These are phyloP conservation scores for Ypsolopha scabrella DNA, from an alignment of 2,888 invertebrate genomes.

Conservation along the genomic window DNA sequence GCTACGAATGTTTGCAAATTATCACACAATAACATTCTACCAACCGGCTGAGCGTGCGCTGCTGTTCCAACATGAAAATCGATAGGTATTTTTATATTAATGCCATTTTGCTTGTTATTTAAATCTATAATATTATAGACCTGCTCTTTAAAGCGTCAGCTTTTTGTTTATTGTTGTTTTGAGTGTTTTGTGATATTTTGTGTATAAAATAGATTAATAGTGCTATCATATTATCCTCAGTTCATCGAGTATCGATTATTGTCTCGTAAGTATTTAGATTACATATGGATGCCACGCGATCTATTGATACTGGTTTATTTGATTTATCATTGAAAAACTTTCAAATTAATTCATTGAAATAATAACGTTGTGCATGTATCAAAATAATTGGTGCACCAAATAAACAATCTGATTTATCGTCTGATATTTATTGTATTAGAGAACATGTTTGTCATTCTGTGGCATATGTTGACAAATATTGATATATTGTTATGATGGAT, in stretches of 20 bases:
- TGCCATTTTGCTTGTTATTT: not conserved
- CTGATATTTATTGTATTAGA: too few relatives aligned
- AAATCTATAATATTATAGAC: not conserved
- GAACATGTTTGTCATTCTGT: too few relatives aligned
- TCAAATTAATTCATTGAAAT: too few relatives aligned
- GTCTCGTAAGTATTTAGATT: not conserved
- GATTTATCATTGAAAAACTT: too few relatives aligned
- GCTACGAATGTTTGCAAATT: slow-evolving; percentile 14
- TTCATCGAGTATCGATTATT: not conserved
- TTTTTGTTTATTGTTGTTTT: not conserved
- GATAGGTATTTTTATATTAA: slow-evolving; percentile 7
- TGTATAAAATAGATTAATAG: not conserved
- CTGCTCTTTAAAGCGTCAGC: too few relatives aligned
- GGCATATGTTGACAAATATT: too few relatives aligned
- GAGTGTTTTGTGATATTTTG: not conserved
- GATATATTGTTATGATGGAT: too few relatives aligned
- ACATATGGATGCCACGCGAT: too few relatives aligned
- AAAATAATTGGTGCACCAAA: too few relatives aligned
- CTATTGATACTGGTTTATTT: too few relatives aligned
- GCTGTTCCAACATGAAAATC: slow-evolving; percentile 8
- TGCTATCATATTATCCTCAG: not conserved
- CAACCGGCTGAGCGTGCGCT: slow-evolving; percentile 9
- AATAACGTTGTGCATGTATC: too few relatives aligned
- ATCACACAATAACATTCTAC: slow-evolving; percentile 38
- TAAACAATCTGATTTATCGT: too few relatives aligned